Base-by-base conservation (phyloP, 2,888 invertebrate genomes). In the Nephrocerus scutellatus region DNA sequence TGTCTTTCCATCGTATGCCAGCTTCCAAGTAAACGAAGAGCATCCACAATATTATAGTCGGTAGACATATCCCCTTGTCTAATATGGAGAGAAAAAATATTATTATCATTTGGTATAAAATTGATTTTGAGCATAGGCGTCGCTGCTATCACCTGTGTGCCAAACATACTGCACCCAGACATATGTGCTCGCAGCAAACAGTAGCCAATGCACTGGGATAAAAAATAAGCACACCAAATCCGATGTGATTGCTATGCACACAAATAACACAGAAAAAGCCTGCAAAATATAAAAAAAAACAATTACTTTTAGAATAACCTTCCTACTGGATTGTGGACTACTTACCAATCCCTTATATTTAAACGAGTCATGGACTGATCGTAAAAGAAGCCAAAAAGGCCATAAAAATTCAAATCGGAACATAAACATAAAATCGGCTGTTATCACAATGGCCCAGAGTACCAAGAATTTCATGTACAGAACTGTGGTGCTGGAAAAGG, bases 171-270 rank as follows among this genome's bases (percentile, higher is more conserved):
- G 95, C 62, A 96, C 89, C 95, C 95, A 97, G 49, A 97, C 95
- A 71, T 96, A 97, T 61, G 95, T 95, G 72, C 93, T 93, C 60
- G 96, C 96, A 47, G 90, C 88, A 70, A 97, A 95, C 72, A 96
- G 92, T 66, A 95, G 77, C 85, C 93, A 93, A 70, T 95, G 90
- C 57, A 95, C 84, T 53, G 97, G 97, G 75, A 98, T 92, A 74
- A 96, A 93, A 74, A 97, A 89, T 74, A 90, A 93, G 76, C 95
- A 97, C 72, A 97, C 84, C 80, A 97, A 85, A 72, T 97, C 97
- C 57, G 96, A 93, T 52, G 95, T 95, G 57, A 96, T 80, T 54
- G 95, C 93, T 69, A 97, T 87, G 73, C 91, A 93, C 66, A 97
- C 88, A 75, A 97, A 97, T 74, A 96, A 90, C 63, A 95, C 84